Conservation (phyloP, 2,797 vertebrate genomes). For the Varecia variegata region DNA sequence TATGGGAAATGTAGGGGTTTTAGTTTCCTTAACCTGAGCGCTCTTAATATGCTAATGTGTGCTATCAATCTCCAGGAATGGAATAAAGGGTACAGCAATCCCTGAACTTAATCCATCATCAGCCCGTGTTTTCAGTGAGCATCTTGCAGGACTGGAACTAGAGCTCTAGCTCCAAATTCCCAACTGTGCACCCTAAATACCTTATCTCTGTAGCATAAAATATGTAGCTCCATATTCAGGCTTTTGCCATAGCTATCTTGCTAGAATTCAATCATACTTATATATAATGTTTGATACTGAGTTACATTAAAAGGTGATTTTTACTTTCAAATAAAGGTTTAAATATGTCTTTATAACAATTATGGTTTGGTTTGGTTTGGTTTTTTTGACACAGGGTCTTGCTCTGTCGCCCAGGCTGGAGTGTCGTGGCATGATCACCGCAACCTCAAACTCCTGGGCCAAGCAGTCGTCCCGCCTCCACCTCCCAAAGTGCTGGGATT, state of each 20-base stretch:
- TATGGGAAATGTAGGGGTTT: neutral
- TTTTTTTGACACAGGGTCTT: too few relatives aligned
- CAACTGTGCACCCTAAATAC: neutral
- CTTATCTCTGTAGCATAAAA: neutral
- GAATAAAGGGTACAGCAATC: neutral
- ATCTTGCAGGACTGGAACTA: neutral
- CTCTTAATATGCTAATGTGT: neutral
- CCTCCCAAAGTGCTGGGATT: neutral
- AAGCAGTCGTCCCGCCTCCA: neutral
- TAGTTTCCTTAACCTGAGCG: neutral
- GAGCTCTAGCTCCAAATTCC: neutral
- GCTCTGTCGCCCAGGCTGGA: too few relatives aligned
- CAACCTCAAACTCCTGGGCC: too few relatives aligned
- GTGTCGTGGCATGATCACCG: too few relatives aligned
- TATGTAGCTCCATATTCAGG: neutral
- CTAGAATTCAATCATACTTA: neutral
- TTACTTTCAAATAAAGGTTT: neutral
- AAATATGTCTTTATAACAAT: neutral
- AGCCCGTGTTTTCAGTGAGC: neutral
- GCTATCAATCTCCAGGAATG: neutral
- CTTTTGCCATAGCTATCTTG: neutral
- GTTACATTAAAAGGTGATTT: neutral
- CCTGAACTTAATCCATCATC: neutral
- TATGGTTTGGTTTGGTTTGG: too few relatives aligned
- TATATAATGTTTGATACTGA: neutral